Base-by-base conservation (phyloP, 2,797 vertebrate genomes). In the Rhincodon typus region DNA sequence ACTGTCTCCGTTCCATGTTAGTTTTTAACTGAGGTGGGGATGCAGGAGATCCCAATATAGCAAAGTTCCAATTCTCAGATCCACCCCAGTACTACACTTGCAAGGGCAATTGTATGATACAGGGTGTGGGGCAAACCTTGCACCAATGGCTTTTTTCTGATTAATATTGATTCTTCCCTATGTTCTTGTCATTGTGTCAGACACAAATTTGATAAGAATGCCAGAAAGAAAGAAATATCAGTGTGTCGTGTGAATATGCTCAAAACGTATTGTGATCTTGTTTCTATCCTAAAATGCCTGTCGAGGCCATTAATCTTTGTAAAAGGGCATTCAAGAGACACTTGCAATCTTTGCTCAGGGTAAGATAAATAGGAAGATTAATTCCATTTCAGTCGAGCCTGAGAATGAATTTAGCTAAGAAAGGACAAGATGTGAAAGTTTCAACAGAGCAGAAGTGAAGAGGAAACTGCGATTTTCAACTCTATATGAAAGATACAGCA, bases 291-390 rank as follows among this genome's bases (percentile, higher is more conserved):
- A 42, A 42, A 42, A 93, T 42, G 38, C 42, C 69, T 93, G 90
- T 93, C 25, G 38, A 93, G 21, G 90, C 62, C 90, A 42, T 93
- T 93, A 93, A 93, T 93, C 62, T 66, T 93, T 67, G 90, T 93
- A 69, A 69, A 93, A 69, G 90, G n/a, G 90, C 19, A 93, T 69
- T 93, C 21, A 93, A 23, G 90, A 69, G n/a, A 93, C 67, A 69
- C n/a, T 38, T 38, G 90, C 19, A 23, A n/a, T 42, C 8, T 38
- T 62, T 42, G 19, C 21, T 93, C 21, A 69, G 66, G 66, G 17
- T 93, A 15, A 66, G 88, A 69, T 93, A 69, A 67, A 93, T 93
- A 38, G 66, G 66, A 42, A 69, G 90, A 93, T 93, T 93, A 93
- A 67, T 93, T 93, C 25, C n/a, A 93, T 69, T 93, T 27, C 66